Conservation (phyloP, 2,797 vertebrate genomes). For the Sarcoramphus papa region DNA sequence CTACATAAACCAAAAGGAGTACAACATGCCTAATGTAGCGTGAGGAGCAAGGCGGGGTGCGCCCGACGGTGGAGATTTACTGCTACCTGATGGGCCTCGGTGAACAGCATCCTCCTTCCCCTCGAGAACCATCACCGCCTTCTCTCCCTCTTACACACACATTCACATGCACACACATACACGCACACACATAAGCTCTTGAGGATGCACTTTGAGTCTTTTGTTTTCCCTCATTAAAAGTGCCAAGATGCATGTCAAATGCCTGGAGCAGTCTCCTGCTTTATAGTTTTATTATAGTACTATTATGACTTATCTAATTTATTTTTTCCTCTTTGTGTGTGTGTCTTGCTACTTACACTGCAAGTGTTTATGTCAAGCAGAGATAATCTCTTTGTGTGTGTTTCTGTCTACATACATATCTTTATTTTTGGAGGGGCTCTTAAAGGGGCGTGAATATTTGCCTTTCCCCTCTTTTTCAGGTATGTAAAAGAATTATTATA, state of each 20-base stretch:
- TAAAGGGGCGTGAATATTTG: not conserved
- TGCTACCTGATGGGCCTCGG: constrained; percentile 40
- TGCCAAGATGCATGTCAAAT: constrained; percentile 60
- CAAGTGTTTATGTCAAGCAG: not conserved
- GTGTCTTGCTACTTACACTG: not conserved
- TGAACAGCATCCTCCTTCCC: not conserved
- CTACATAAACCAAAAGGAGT: constrained; percentile 60
- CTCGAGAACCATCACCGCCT: not conserved
- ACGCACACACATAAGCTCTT: not conserved
- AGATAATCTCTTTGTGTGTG: constrained; percentile 5
- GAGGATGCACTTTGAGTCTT: constrained; percentile 25
- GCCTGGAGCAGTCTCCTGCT: constrained; percentile 61
- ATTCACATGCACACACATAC: not conserved
- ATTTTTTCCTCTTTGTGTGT: constrained; percentile 35
- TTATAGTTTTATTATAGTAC: constrained; percentile 61
- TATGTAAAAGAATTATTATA: not conserved
- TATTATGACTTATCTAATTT: constrained; percentile 64
- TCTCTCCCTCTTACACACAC: not conserved
- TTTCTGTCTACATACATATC: not conserved
- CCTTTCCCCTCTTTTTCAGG: not conserved
- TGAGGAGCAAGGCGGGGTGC: constrained; percentile 51
- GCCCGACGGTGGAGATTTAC: constrained; percentile 55
- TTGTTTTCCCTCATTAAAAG: constrained; percentile 62
- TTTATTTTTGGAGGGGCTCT: not conserved
- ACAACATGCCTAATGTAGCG: constrained; percentile 64